phyloP scores from a whole-genome alignment of 1,140 invertebrate species.

The Oreohelix idahoensis region DNA sequence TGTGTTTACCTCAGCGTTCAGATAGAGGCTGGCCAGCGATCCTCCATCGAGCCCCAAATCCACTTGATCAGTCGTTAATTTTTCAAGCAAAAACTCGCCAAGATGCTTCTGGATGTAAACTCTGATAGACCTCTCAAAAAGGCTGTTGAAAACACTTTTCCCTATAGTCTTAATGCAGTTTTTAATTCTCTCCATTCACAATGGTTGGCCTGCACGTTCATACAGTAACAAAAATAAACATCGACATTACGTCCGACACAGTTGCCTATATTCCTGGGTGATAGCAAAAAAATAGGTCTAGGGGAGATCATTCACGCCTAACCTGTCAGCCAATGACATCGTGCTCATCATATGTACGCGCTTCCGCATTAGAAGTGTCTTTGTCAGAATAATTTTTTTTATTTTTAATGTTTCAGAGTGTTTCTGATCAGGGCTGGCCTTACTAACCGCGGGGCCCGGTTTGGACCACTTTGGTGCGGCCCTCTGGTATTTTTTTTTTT shows the following conservation, averaged over 20 bases:
- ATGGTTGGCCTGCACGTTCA: neutral
- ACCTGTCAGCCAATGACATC: neutral
- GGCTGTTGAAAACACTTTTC: slow-evolving; percentile 36
- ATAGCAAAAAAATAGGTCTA: neutral
- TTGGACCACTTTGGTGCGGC: too few species aligned
- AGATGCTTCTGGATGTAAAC: slow-evolving; percentile 40
- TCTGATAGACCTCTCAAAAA: slow-evolving; percentile 34
- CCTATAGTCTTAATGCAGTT: slow-evolving; percentile 31
- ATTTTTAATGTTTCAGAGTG: too few species aligned
- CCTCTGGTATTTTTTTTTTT: too few species aligned
- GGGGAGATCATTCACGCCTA: neutral
- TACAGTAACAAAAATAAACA: neutral
- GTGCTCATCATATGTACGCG: too few species aligned
- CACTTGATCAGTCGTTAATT: slow-evolving; percentile 39
- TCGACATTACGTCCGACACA: neutral
- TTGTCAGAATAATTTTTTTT: too few species aligned
- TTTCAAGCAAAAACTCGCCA: slow-evolving; percentile 34
- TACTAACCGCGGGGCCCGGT: too few species aligned
- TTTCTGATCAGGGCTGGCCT: too few species aligned
- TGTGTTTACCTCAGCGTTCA: slow-evolving; percentile 38
- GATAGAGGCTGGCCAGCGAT: slow-evolving; percentile 26
- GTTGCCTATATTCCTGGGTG: neutral
- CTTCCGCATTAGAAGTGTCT: too few species aligned
- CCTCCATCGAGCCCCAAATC: slow-evolving; percentile 38
- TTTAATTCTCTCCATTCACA: slow-evolving; percentile 21